Conservation (phyloP, 2,888 invertebrate species). For the Chaetogeoica ovagalla region DNA sequence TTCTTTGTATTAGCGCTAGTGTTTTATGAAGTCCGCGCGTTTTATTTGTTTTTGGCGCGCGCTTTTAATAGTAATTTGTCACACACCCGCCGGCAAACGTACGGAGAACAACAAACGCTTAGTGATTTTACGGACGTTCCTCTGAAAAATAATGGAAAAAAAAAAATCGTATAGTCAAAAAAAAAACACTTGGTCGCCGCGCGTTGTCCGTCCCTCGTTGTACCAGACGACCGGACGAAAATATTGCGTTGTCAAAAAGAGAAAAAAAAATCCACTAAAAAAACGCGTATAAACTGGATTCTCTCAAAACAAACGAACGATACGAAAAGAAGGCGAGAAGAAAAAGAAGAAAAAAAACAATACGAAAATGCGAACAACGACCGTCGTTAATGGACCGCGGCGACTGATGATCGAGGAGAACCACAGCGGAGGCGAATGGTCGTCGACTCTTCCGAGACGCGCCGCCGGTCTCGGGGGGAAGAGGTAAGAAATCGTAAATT, state of each 20-base stretch:
- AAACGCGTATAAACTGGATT: not conserved
- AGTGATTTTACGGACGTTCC: slow-evolving; percentile 2
- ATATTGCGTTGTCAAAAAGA: not conserved
- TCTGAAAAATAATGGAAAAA: not conserved
- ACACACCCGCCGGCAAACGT: not conserved
- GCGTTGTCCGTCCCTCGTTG: not conserved
- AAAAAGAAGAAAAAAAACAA: slow-evolving; percentile 18
- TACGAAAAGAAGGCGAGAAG: not conserved
- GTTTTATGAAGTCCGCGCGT: too few relatives aligned
- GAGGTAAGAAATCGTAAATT: not conserved
- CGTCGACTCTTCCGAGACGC: slow-evolving; percentile 2
- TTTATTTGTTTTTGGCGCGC: too few relatives aligned
- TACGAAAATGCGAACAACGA: slow-evolving; percentile 25
- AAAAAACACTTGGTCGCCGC: not conserved
- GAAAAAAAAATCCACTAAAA: not conserved
- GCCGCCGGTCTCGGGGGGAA: too few relatives aligned
- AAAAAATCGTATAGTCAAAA: not conserved
- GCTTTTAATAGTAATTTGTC: not conserved
- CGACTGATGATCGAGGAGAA: slow-evolving; percentile 17
- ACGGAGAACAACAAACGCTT: not conserved
- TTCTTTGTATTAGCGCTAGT: too few relatives aligned
- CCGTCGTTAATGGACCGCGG: slow-evolving; percentile 39
- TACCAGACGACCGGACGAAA: not conserved
- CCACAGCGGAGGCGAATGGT: slow-evolving; percentile 4
- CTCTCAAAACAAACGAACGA: slow-evolving; percentile 26